phyloP scores from a whole-genome alignment of 2,888 invertebrate genomes.

The Calliopum simillimum region DNA sequence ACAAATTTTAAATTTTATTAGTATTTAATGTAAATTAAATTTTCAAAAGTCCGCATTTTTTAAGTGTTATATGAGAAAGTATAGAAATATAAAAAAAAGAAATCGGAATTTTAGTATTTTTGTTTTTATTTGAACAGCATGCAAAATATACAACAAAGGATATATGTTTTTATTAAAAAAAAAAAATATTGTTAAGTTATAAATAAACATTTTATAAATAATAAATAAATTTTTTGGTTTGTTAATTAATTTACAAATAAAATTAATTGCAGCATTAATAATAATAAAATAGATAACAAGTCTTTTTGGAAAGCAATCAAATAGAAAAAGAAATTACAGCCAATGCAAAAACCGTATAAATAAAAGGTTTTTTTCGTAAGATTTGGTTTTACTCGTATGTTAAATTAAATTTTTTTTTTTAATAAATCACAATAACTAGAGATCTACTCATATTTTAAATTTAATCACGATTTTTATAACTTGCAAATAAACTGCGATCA shows the following conservation, averaged over 20 bases:
- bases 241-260: slow-evolving; percentile 29
- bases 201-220: slow-evolving; percentile 35
- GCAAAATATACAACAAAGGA: slow-evolving; percentile 46
- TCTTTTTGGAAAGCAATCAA: slow-evolving; percentile 26
- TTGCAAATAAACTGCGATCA: slow-evolving; percentile 67
- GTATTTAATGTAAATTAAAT: neutral
- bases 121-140: slow-evolving; percentile 44
- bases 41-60: slow-evolving; percentile 22
- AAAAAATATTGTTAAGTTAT: slow-evolving; percentile 42
- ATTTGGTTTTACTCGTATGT: slow-evolving; percentile 17
- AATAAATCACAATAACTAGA: slow-evolving; percentile 17
- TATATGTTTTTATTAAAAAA: slow-evolving; percentile 40
- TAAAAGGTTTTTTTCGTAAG: neutral
- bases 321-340: slow-evolving; percentile 51
- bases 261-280: neutral
- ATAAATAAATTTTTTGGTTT: slow-evolving; percentile 34
- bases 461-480: slow-evolving; percentile 68
- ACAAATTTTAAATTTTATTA: slow-evolving; percentile 10
- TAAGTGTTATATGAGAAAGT: slow-evolving; percentile 40
- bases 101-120: slow-evolving; percentile 43
- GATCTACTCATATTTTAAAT: slow-evolving; percentile 24
- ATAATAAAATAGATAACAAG: slow-evolving; percentile 4
- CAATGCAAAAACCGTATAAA: slow-evolving; percentile 21
- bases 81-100: slow-evolving; percentile 41
- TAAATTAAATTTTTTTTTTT: neutral